Evolutionary conservation across 2,888 invertebrate genomes (phyloP).

Genomic region (Drosophila mulleri): DNA sequence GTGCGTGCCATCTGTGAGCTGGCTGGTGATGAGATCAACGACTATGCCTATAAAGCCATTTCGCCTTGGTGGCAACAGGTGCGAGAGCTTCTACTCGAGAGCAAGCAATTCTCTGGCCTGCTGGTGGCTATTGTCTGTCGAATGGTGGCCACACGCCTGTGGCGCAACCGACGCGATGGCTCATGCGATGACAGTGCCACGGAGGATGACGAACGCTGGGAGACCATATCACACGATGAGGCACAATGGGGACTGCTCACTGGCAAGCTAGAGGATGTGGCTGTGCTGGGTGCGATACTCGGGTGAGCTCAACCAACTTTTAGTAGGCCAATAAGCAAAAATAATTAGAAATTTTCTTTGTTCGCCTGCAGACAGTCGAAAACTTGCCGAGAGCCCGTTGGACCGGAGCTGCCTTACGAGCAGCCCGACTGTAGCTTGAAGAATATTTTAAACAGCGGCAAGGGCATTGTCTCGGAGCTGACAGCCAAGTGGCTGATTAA

Average conservation of each 20-base stretch:
- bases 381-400: conserved; percentile 70
- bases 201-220: conserved; percentile 89
- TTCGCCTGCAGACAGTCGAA: conserved; percentile 69
- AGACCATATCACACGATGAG: conserved; percentile 93
- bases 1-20: conserved; percentile 89
- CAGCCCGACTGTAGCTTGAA: conserved; percentile 88
- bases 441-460: conserved; percentile 88
- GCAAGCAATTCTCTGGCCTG: conserved; percentile 91
- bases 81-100: conserved; percentile 90
- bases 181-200: conserved; percentile 84
- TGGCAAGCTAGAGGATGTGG: conserved; percentile 95
- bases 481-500: conserved; percentile 94
- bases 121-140: conserved; percentile 94
- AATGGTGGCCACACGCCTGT: conserved; percentile 87
- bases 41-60: conserved; percentile 87
- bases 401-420: conserved; percentile 87
- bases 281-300: conserved; percentile 88
- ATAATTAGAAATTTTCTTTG: background rate
- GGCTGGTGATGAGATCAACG: conserved; percentile 87
- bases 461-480: conserved; percentile 95
- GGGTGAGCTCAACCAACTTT: conserved; percentile 86
- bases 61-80: conserved; percentile 94
- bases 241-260: conserved; percentile 94
- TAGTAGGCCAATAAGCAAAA: background rate
- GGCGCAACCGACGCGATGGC: conserved; percentile 73